Evolutionary conservation across 1,140 invertebrate species (phyloP).

Genomic region (Caerostris extrusa): DNA sequence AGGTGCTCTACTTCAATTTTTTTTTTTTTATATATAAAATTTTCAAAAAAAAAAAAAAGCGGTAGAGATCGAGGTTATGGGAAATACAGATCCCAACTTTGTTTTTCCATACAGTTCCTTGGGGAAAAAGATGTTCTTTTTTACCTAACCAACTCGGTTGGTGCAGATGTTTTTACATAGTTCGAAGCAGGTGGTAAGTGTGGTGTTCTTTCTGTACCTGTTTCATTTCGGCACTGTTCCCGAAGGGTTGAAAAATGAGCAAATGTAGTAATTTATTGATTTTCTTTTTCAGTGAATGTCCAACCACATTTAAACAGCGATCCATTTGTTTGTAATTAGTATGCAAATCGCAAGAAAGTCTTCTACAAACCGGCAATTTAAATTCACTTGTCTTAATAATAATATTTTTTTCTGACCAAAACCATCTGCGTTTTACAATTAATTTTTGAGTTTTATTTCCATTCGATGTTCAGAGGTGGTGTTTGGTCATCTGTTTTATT

Average conservation of each 20-base stretch:
- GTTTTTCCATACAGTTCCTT: neutral
- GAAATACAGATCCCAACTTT: neutral
- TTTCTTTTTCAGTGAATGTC: neutral
- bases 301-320: neutral
- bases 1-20: too few relatives aligned
- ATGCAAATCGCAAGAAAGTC: constrained; percentile 6
- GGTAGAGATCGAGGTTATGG: neutral
- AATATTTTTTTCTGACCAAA: neutral
- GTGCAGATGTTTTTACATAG: constrained; percentile 9
- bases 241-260: neutral
- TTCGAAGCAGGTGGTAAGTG: neutral
- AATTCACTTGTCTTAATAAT: neutral
- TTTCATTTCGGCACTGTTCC: neutral
- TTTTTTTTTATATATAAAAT: too few relatives aligned
- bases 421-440: constrained; percentile 9
- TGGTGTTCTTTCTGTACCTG: constrained; percentile 6
- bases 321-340: neutral
- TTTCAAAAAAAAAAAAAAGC: too few relatives aligned
- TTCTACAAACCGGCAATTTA: neutral
- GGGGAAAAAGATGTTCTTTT: neutral
- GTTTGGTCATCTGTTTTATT: neutral
- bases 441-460: neutral
- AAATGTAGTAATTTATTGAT: neutral
- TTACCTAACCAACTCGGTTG: neutral
- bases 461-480: neutral